Percentiles rank a stretch among this genome's conserved stretches.
Evolutionary conservation across 2,888 invertebrate species (phyloP).

Genomic region (Drosophila flavopinicola): DNA sequence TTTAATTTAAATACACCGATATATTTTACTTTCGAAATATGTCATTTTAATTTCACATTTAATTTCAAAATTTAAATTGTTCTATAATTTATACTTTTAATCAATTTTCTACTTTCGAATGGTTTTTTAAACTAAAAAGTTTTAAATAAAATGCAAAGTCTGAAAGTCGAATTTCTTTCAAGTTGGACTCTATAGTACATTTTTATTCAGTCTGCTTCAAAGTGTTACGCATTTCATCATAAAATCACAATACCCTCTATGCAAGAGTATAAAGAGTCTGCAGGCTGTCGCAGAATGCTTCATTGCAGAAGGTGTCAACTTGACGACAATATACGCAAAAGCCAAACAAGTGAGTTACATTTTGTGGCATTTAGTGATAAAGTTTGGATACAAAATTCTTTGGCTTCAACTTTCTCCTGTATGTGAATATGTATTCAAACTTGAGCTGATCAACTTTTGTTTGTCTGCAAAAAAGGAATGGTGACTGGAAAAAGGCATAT

Average conservation of each 20-base stretch:
- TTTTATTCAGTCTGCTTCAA: too few species aligned
- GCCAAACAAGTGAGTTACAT: constrained; percentile 17
- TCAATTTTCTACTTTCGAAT: too few species aligned
- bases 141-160: not conserved
- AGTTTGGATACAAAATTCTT: constrained; percentile 7
- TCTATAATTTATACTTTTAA: too few species aligned
- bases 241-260: not conserved
- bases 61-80: too few species aligned
- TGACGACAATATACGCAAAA: constrained; percentile 20
- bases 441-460: constrained; percentile 19
- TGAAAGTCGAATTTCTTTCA: too few species aligned
- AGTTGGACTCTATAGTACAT: too few species aligned
- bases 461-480: constrained; percentile 11
- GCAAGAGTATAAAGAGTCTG: not conserved
- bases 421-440: constrained; percentile 1
- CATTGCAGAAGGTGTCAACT: constrained; percentile 17
- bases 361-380: constrained; percentile 20
- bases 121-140: too few species aligned
- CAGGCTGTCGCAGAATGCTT: not conserved
- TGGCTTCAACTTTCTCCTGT: constrained; percentile 4
- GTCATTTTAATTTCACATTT: too few species aligned
- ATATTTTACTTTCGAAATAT: too few species aligned
- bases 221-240: not conserved
- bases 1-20: too few species aligned
- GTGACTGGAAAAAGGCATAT: constrained; percentile 20